Conservation (phyloP, 2,113 vertebrate genomes). For the Garra rufa region DNA sequence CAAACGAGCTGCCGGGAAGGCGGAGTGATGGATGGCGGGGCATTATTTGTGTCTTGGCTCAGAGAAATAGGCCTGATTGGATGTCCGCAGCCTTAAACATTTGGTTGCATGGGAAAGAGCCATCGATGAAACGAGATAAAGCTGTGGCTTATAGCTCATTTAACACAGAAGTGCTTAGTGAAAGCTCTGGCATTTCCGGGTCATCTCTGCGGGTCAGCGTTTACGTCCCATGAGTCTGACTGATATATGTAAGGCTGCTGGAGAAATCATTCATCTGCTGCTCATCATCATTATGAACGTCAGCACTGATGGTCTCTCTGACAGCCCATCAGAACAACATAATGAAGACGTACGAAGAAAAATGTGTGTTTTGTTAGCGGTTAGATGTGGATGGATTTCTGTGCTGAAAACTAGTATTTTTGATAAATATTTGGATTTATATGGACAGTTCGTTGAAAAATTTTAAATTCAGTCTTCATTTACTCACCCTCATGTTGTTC, state of each 20-base stretch:
- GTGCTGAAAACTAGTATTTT: neutral
- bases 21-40: conserved; percentile 1
- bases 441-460: neutral
- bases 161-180: conserved; percentile 77
- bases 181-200: conserved; percentile 76
- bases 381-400: too few relatives aligned
- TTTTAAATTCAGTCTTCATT: neutral
- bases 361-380: neutral
- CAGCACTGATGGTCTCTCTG: neutral
- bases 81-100: conserved; percentile 67
- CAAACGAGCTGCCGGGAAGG: neutral
- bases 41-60: conserved; percentile 51
- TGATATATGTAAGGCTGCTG: neutral
- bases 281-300: neutral
- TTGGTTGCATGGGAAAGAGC: conserved; percentile 73
- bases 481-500: neutral
- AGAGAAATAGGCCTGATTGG: conserved; percentile 55
- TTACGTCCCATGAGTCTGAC: conserved; percentile 54
- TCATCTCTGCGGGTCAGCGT: conserved; percentile 67
- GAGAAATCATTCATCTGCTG: neutral
- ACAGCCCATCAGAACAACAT: neutral
- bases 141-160: conserved; percentile 76
- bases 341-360: neutral
- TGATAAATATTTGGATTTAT: neutral
- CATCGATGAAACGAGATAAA: conserved; percentile 70